phyloP scores from a whole-genome alignment of 2,797 vertebrate genomes.

The Florisuga fusca region DNA sequence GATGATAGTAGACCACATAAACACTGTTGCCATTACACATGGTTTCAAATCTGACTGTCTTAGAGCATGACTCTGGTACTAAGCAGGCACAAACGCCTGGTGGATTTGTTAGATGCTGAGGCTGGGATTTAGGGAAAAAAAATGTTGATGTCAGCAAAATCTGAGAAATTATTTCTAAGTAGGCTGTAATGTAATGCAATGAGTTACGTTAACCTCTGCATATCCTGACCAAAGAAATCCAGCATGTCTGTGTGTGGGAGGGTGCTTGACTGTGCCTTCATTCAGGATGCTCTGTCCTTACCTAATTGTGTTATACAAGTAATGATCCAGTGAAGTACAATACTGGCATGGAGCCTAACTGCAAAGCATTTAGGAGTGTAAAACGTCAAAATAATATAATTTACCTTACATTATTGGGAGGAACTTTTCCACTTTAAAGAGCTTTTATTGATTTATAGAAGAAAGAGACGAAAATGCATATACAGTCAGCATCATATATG shows the following conservation, averaged over 20 bases:
- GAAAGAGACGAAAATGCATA: background rate
- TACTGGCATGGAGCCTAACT: background rate
- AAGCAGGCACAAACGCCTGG: background rate
- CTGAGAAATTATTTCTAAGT: background rate
- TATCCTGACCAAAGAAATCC: background rate
- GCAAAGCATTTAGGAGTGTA: background rate
- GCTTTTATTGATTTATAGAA: slow-evolving; percentile 25
- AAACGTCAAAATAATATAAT: slow-evolving; percentile 22
- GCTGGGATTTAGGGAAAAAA: background rate
- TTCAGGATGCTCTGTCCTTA: background rate
- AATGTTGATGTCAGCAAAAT: background rate
- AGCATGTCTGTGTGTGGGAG: background rate
- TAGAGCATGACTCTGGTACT: background rate
- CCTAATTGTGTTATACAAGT: background rate
- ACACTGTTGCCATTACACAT: background rate
- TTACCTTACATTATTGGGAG: slow-evolving; percentile 46
- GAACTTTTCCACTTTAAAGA: slow-evolving; percentile 34
- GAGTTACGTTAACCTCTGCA: background rate
- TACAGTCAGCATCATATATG: background rate
- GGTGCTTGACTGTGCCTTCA: background rate
- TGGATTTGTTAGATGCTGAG: background rate
- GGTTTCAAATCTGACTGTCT: background rate
- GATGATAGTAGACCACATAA: background rate
- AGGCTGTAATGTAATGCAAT: background rate
- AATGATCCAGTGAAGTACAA: slow-evolving; percentile 22